phyloP scores from a whole-genome alignment of 2,888 invertebrate species.

The Ichneumon xanthorius region DNA sequence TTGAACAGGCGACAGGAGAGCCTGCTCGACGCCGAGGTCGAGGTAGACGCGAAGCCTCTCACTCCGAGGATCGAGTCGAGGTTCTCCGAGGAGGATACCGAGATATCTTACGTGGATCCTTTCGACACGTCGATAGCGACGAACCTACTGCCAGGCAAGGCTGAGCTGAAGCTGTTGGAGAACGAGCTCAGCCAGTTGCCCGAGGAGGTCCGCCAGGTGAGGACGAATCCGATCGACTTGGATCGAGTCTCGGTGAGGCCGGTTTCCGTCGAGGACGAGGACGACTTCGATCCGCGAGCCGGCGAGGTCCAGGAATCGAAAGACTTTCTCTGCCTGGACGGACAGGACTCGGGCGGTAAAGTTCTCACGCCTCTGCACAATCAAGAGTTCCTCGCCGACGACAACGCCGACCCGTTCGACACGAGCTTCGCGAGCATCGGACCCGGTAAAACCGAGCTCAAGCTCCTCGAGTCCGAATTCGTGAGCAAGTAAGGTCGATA shows the following conservation, averaged over 20 bases:
- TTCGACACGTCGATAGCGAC: slow-evolving; percentile 95
- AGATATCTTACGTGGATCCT: slow-evolving; percentile 89
- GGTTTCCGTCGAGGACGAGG: slow-evolving; percentile 67
- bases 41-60: slow-evolving; percentile 90
- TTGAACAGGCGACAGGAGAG: slow-evolving; percentile 78
- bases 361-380: slow-evolving; percentile 83
- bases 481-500: slow-evolving; percentile 81
- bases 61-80: slow-evolving; percentile 87
- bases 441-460: slow-evolving; percentile 92
- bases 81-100: slow-evolving; percentile 81
- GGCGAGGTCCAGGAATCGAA: slow-evolving; percentile 79
- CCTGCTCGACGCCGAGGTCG: slow-evolving; percentile 86
- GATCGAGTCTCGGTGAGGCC: slow-evolving; percentile 61
- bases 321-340: slow-evolving; percentile 85
- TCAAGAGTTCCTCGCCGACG: slow-evolving; percentile 78
- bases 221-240: slow-evolving; percentile 74
- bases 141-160: slow-evolving; percentile 91
- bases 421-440: slow-evolving; percentile 92
- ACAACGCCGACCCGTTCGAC: slow-evolving; percentile 92
- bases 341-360: slow-evolving; percentile 85
- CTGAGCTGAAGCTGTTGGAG: slow-evolving; percentile 92
- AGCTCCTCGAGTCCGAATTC: slow-evolving; percentile 92
- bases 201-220: slow-evolving; percentile 81
- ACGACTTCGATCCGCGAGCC: slow-evolving; percentile 87
- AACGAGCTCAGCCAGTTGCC: slow-evolving; percentile 89